Evolutionary conservation across 2,797 vertebrate species (phyloP), one percentile per base, ranked within the genome.

Genomic region (Poliocrania exsul): DNA sequence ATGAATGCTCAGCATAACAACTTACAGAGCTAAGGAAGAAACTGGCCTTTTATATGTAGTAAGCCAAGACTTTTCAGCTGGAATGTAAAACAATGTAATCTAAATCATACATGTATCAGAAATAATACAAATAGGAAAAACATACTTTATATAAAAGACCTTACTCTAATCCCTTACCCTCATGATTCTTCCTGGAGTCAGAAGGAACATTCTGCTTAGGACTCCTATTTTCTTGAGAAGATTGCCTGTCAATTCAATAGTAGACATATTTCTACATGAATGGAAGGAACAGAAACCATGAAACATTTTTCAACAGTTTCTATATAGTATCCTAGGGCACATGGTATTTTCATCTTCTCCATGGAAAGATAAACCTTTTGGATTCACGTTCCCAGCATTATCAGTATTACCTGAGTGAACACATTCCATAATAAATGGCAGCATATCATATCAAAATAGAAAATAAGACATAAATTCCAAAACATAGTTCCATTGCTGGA

Each of bases 171-270:
- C 15, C 35, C 35, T 75, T 97, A 98, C 98, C 97, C 96, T 97
- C 86, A 73, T 82, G 81, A 60, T 89, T 96, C 95, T 95, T 96
- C 38, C 16, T 81, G 78, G 89, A 73, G 54, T 91, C 56, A 49
- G 91, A 93, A 82, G 65, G 72, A 66, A 77, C 13, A 10, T 79
- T 96, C 49, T 92, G 77, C 64, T 97, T 97, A 66, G 40, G 47
- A 51, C n/a, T 94, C 13, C 4, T 51, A 56, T 90, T 93, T 81
- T 95, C 91, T 72, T 88, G n/a, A 64, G 93, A 97, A 92, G 71
- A 86, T 90, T 91, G 95, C 97, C 98, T 98, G 96, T 60, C 70
- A 95, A 96, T 75, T 53, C 71, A 97, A 97, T 35, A 94, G 49
- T 49, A 97, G 56, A 96, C 5, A 87, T 42, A 92, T 71, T 92